Evolutionary conservation across 2,888 invertebrate species (phyloP), one percentile per base, ranked within the genome.

Genomic region (Macrosoma leucophasiata): DNA sequence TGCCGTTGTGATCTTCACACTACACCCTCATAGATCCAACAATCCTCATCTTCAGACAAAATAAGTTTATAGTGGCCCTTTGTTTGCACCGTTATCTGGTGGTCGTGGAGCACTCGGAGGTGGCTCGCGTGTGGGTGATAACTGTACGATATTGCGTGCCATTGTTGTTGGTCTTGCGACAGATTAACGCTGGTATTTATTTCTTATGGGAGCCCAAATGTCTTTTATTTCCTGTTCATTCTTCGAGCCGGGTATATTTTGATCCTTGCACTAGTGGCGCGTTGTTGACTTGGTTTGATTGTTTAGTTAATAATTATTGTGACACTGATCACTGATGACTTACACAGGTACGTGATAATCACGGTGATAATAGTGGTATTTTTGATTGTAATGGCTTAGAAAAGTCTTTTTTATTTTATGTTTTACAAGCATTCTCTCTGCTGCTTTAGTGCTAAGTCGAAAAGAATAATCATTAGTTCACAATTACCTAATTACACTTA

Each of bases 11-110:
- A 27, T 33, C 33, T 44, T 35, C 26, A 29, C 36, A 27, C 30
- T 29, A n/a, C n/a, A n/a, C n/a, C n/a, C 14, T 11, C 12, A 23
- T 12, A 29, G 15, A 29, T 12, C 19, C 14, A 18, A 29, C 15
- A 14, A 29, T 10, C 14, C 19, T 20, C 11, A 19, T 34, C 18
- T 34, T 22, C 63, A 72, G 73, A 77, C 75, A 72, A 76, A 76
- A 77, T 74, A 76, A 78, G 74, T 78, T 77, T 76, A 75, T 73
- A 61, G 49, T 55, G 36, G 46, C 55, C 66, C 64, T 71, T 76
- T 78, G 76, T 77, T 65, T 69, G 71, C 75, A 68, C 66, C 68
- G 67, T 71, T 76, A 75, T 74, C 73, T 66, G 51, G 49, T 52
- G 50, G 57, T 60, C 60, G 60, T 60, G 62, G 55, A 46, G 57